Conservation (phyloP, 2,113 vertebrate genomes). For the Cyprinodon variegatus region DNA sequence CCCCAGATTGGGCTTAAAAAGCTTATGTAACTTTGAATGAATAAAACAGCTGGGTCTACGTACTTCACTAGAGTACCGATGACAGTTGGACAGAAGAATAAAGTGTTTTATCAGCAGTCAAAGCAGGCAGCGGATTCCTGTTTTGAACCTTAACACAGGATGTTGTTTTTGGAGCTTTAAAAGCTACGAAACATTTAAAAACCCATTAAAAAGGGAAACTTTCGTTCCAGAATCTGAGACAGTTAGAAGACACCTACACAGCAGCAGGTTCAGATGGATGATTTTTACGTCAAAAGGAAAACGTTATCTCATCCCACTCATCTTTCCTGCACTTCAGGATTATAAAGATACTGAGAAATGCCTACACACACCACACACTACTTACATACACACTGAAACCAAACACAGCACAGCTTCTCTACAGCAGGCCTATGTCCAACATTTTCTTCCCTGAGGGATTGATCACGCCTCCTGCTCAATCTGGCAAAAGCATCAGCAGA, state of each 20-base stretch:
- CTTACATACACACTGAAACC: slow-evolving; percentile 11
- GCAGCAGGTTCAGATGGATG: slow-evolving; percentile 52
- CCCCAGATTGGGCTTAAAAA: slow-evolving; percentile 13
- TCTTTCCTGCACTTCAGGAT: slow-evolving; percentile 19
- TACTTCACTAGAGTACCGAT: slow-evolving; percentile 25
- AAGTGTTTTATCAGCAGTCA: slow-evolving; percentile 48
- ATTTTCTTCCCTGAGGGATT: slow-evolving; percentile 45
- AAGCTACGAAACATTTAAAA: slow-evolving; percentile 28
- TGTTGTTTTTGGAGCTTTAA: slow-evolving; percentile 57
- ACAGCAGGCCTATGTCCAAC: slow-evolving; percentile 51
- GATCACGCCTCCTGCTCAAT: slow-evolving; percentile 63
- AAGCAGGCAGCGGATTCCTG: not conserved
- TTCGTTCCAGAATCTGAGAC: slow-evolving; percentile 50
- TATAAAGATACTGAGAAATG: slow-evolving; percentile 16
- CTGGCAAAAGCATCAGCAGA: slow-evolving; percentile 70
- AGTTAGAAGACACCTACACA: slow-evolving; percentile 59
- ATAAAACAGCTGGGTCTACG: slow-evolving; percentile 44
- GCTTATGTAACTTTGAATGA: slow-evolving; percentile 34
- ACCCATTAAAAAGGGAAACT: slow-evolving; percentile 28
- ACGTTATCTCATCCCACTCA: slow-evolving; percentile 45
- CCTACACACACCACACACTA: slow-evolving; percentile 6
- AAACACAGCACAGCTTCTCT: slow-evolving; percentile 37
- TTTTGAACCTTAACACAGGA: slow-evolving; percentile 17
- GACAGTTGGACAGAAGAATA: slow-evolving; percentile 39
- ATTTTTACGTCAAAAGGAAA: slow-evolving; percentile 32